phyloP scores from a whole-genome alignment of 2,113 vertebrate genomes.

The Azemiops feae region DNA sequence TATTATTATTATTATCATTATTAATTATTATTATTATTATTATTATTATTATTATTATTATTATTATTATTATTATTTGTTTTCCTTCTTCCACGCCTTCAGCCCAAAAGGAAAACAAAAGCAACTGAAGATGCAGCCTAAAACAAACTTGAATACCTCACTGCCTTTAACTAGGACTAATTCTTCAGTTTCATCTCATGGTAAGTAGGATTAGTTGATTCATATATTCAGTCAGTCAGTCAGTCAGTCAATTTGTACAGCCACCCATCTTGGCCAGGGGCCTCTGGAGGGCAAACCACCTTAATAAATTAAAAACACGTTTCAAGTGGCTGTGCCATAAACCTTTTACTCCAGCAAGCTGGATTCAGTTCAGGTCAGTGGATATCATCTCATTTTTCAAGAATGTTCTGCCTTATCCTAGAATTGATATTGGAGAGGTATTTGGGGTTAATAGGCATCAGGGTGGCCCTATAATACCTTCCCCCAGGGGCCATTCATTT shows the following conservation, averaged over 20 bases:
- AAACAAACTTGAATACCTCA: constrained; percentile 80
- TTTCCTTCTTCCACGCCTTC: not conserved
- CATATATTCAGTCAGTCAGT: not conserved
- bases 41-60: too few relatives aligned
- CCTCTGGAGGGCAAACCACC: not conserved
- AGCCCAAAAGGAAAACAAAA: constrained; percentile 92
- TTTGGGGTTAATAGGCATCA: too few relatives aligned
- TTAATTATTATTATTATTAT: too few relatives aligned
- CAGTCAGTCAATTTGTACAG: not conserved
- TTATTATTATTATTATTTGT: too few relatives aligned
- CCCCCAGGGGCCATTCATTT: too few relatives aligned
- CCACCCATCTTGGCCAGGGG: not conserved
- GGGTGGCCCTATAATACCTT: too few relatives aligned
- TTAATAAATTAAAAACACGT: not conserved
- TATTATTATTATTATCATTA: too few relatives aligned
- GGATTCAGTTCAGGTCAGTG: not conserved
- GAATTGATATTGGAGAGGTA: too few relatives aligned
- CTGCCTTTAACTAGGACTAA: constrained; percentile 77
- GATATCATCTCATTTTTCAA: not conserved
- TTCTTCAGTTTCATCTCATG: constrained; percentile 80
- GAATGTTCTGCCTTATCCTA: not conserved
- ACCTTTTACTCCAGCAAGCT: not conserved
- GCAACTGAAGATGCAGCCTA: constrained; percentile 80
- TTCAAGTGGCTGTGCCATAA: not conserved
- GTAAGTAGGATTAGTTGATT: constrained; percentile 66